Percentiles rank a stretch among this genome's conserved stretches.
Evolutionary conservation across 2,888 invertebrate genomes (phyloP).

Genomic region (Plagodis dolabraria): DNA sequence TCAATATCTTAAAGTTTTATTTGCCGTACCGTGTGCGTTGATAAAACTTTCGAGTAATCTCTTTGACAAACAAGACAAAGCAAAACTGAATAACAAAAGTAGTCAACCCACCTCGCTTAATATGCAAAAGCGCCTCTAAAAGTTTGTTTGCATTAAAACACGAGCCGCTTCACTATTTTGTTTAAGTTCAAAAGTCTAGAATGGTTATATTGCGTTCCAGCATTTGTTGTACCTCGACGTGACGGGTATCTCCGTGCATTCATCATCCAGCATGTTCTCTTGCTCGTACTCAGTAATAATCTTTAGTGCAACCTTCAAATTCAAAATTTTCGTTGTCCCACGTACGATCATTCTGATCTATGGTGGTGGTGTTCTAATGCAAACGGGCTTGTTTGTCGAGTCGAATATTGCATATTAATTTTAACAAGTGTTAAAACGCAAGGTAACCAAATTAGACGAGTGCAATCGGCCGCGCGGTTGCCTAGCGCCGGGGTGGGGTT

Average conservation of each 20-base stretch:
- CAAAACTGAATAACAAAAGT: conserved; percentile 82
- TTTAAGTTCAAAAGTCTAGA: conserved; percentile 82
- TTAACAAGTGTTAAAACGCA: conserved; percentile 80
- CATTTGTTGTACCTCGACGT: conserved; percentile 68
- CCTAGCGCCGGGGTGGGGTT: conserved; percentile 79
- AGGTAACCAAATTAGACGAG: conserved; percentile 82
- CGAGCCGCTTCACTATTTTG: conserved; percentile 85
- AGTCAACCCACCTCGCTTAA: conserved; percentile 85
- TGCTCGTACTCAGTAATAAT: conserved; percentile 52
- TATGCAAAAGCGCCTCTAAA: conserved; percentile 85
- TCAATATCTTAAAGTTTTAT: conserved; percentile 53
- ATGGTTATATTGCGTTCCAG: conserved; percentile 84
- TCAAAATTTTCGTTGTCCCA: conserved; percentile 27
- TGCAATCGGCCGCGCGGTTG: conserved; percentile 76
- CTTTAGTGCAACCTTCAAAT: conserved; percentile 67
- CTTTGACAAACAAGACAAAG: conserved; percentile 77
- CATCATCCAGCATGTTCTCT: conserved; percentile 69
- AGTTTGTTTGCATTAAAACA: conserved; percentile 86
- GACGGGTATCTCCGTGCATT: conserved; percentile 64
- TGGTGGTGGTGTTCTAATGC: conserved; percentile 81
- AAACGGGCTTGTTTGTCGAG: conserved; percentile 76
- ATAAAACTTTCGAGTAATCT: conserved; percentile 49
- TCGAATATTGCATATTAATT: conserved; percentile 53
- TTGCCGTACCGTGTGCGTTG: conserved; percentile 58
- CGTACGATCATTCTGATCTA: conserved; percentile 21